phyloP scores from a whole-genome alignment of 1,140 invertebrate genomes.

The Pseudomyrmex sp. region DNA sequence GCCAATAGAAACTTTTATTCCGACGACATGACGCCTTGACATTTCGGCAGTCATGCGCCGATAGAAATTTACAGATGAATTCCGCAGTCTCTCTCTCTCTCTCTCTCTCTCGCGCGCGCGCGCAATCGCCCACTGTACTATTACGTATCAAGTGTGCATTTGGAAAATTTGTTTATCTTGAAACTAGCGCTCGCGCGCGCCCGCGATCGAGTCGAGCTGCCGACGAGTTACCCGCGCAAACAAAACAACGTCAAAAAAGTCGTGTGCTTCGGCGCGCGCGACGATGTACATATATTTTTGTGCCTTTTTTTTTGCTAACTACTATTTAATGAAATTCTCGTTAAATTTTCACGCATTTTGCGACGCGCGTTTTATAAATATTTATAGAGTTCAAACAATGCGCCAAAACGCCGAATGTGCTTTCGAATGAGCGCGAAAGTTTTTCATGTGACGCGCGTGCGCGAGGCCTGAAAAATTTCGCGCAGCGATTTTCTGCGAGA shows the following conservation, averaged over 20 bases:
- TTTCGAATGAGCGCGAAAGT: slow-evolving; percentile 40
- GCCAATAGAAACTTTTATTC: slow-evolving; percentile 1
- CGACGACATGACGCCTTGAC: background rate
- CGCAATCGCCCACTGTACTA: background rate
- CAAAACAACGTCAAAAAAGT: slow-evolving; percentile 22
- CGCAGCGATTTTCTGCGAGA: background rate
- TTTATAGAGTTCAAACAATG: slow-evolving; percentile 54
- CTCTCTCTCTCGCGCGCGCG: too few species aligned
- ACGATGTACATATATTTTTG: slow-evolving; percentile 46
- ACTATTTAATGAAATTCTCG: slow-evolving; percentile 58
- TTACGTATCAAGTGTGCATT: background rate
- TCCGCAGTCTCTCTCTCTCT: background rate
- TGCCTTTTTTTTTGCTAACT: slow-evolving; percentile 37
- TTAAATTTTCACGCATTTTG: slow-evolving; percentile 51
- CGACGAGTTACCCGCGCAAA: slow-evolving; percentile 9
- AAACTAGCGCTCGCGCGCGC: background rate
- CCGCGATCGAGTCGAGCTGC: background rate
- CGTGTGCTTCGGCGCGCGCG: background rate
- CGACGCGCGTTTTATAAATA: slow-evolving; percentile 44
- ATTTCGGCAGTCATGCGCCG: background rate
- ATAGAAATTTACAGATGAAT: slow-evolving; percentile 20
- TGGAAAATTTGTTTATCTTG: slow-evolving; percentile 27
- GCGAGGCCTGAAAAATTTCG: slow-evolving; percentile 19
- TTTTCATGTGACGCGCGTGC: background rate
- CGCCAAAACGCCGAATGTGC: slow-evolving; percentile 48